Evolutionary conservation across 2,888 invertebrate genomes (phyloP).

Genomic region (Mythimna pallens): DNA sequence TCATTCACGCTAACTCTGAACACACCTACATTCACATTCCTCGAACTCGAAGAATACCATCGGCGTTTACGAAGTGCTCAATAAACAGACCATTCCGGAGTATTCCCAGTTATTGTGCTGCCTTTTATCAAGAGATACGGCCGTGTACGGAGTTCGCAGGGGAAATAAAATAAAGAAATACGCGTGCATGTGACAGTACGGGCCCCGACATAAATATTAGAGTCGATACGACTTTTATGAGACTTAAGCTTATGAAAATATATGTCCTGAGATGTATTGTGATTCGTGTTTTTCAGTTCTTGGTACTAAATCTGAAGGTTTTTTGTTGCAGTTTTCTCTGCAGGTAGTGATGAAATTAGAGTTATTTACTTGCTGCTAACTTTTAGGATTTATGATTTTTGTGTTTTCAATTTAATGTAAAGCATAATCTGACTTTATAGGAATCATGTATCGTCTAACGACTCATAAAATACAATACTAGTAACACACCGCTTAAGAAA

Average conservation of each 20-base stretch:
- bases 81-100: slow-evolving; percentile 65
- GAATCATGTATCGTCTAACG: no score
- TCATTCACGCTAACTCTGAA: slow-evolving; percentile 14
- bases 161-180: slow-evolving; percentile 69
- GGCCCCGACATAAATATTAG: slow-evolving; percentile 77
- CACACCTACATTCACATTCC: slow-evolving; percentile 27
- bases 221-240: slow-evolving; percentile 74
- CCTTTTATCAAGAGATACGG: slow-evolving; percentile 67
- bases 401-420: background rate
- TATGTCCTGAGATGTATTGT: slow-evolving; percentile 63
- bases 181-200: slow-evolving; percentile 57
- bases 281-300: slow-evolving; percentile 46
- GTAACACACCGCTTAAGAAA: background rate
- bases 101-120: slow-evolving; percentile 64
- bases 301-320: slow-evolving; percentile 28
- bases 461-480: slow-evolving; percentile 1
- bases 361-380: slow-evolving; percentile 17
- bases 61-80: slow-evolving; percentile 63
- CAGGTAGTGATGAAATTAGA: no score
- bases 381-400: background rate
- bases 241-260: slow-evolving; percentile 75
- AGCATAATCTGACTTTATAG: background rate
- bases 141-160: slow-evolving; percentile 57
- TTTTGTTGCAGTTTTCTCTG: background rate
- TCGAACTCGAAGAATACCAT: slow-evolving; percentile 57